phyloP scores from a whole-genome alignment of 2,113 vertebrate species.

The Notarius lentiginosus region DNA sequence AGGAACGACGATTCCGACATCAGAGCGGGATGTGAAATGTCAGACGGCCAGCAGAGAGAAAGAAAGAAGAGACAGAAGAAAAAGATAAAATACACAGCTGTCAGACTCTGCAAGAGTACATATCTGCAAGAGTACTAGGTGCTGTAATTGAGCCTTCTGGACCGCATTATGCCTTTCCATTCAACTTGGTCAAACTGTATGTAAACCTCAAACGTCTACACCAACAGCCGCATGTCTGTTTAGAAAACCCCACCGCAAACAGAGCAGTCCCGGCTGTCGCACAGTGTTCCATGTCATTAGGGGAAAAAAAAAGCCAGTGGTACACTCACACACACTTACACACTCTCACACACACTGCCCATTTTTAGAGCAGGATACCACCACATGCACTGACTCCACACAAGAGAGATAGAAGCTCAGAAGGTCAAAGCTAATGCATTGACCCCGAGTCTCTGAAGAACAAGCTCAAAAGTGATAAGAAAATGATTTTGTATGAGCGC shows the following conservation, averaged over 20 bases:
- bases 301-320: slow-evolving; percentile 4
- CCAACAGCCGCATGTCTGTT: slow-evolving; percentile 24
- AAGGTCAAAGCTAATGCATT: slow-evolving; percentile 62
- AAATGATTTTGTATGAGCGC: slow-evolving; percentile 40
- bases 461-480: slow-evolving; percentile 51
- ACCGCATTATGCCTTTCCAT: neutral
- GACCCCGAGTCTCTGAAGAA: slow-evolving; percentile 47
- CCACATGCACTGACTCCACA: slow-evolving; percentile 19
- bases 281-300: slow-evolving; percentile 21
- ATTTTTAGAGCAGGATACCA: slow-evolving; percentile 31
- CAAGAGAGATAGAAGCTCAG: slow-evolving; percentile 20
- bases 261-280: neutral
- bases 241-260: slow-evolving; percentile 15
- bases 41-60: slow-evolving; percentile 45
- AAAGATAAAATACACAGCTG: slow-evolving; percentile 3
- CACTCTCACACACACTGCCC: slow-evolving; percentile 16
- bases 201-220: slow-evolving; percentile 25
- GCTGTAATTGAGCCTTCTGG: slow-evolving; percentile 4
- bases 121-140: neutral
- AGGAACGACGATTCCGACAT: slow-evolving; percentile 61
- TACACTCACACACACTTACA: slow-evolving; percentile 27
- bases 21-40: slow-evolving; percentile 67
- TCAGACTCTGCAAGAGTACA: neutral
- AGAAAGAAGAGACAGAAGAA: slow-evolving; percentile 15
- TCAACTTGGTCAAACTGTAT: slow-evolving; percentile 14